Base-by-base conservation (phyloP, 2,797 vertebrate genomes). In the Mastacembelus armatus region DNA sequence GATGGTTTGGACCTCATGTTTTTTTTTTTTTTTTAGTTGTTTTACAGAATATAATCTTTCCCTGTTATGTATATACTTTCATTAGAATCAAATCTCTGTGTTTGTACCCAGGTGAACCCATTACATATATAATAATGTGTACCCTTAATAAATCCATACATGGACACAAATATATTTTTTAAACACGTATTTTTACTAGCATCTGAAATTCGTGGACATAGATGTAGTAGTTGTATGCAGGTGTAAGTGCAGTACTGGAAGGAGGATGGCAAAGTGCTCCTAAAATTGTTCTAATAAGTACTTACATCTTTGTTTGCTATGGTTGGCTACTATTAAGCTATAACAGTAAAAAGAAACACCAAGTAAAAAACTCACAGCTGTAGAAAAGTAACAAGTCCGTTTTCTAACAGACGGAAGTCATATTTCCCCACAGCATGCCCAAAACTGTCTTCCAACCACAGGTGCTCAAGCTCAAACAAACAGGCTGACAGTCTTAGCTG, bases 301-400 rank as follows among this genome's bases (percentile, higher is more conserved):
- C 18, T 44, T 19, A 22, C 18, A 63, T 49, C 18, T 33, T 55
- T 38, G 39, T 52, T 64, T 61, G 51, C 16, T 14, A 5, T 44
- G 12, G 48, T 40, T 62, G 60, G 18, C 24, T 55, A 40, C 33
- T 29, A 51, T 73, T 60, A 63, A 40, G n/a, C 15, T 30, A 2
- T 65, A 5, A 63, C 66, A 36, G 40, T 58, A 47, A 39, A 50
- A 39, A 47, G 38, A 16, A 48, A 45, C 22, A 35, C 10, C 1
- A 9, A 48, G 40, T n/a, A 43, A 56, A 49, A 47, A n/a, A 50
- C 50, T 35, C 56, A 40, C 40, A 43, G 50, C 71, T 64, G 55
- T 54, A 32, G 50, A 66, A 48, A 66, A 71, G 56, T 72, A 80
- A 79, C 74, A 58, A 78, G 57, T 47, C 8, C 42, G 32, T 50